phyloP scores from a whole-genome alignment of 2,797 vertebrate genomes.

The Odontamblyopus rebecca region DNA sequence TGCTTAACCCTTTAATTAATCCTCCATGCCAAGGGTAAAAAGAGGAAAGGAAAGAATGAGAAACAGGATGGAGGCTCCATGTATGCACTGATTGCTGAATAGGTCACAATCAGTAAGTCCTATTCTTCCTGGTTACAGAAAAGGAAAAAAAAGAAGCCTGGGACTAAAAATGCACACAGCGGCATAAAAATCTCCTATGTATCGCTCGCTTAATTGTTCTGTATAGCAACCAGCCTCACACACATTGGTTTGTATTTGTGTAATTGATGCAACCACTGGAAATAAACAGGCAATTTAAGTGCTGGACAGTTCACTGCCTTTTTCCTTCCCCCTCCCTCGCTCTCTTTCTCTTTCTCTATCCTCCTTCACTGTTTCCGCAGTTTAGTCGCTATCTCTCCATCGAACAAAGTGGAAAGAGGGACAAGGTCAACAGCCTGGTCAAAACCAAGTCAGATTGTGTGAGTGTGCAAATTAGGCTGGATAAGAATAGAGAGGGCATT shows the following conservation, averaged over 20 bases:
- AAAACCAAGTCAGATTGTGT: conserved; percentile 31
- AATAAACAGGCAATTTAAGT: conserved; percentile 87
- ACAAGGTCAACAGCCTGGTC: conserved; percentile 72
- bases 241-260: conserved; percentile 60
- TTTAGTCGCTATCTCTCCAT: conserved; percentile 52
- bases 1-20: background rate
- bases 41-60: background rate
- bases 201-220: conserved; percentile 56
- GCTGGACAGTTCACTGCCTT: conserved; percentile 81
- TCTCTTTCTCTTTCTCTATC: conserved; percentile 9
- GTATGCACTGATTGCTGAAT: conserved; percentile 34
- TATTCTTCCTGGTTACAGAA: conserved; percentile 36
- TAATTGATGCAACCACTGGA: conserved; percentile 83
- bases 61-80: background rate
- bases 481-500: conserved; percentile 56
- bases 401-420: conserved; percentile 63
- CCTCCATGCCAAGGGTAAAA: background rate
- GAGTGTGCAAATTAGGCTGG: conserved; percentile 60
- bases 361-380: conserved; percentile 38
- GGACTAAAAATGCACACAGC: conserved; percentile 47
- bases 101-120: conserved; percentile 32
- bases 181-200: conserved; percentile 54
- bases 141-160: conserved; percentile 17
- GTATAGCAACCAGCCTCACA: conserved; percentile 25
- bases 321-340: conserved; percentile 22